These are phyloP conservation scores for Lepus oiostolus DNA, from an alignment of 2,797 vertebrate species.

Conservation along the genomic window DNA sequence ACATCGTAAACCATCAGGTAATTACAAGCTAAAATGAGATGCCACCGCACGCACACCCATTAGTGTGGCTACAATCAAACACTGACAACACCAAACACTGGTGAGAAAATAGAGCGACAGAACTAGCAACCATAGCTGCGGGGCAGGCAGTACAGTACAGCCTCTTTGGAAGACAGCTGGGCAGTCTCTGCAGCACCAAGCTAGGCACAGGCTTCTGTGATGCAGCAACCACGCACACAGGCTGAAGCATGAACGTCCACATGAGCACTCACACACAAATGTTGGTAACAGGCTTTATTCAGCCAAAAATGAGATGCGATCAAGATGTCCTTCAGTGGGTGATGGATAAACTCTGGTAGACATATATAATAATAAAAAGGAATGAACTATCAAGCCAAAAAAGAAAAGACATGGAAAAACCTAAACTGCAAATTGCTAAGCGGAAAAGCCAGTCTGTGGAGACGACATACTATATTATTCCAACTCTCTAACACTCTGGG, in stretches of 20 bases:
- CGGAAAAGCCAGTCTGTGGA: slow-evolving; percentile 15
- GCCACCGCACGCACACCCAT: not conserved
- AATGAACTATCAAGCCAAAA: not conserved
- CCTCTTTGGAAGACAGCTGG: no score
- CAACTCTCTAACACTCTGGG: not conserved
- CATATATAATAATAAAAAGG: not conserved
- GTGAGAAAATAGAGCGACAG: not conserved
- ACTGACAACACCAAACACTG: not conserved
- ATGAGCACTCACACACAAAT: not conserved
- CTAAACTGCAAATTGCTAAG: not conserved
- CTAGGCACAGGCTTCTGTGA: not conserved
- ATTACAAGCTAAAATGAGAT: not conserved
- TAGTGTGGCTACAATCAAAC: not conserved
- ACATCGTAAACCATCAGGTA: not conserved
- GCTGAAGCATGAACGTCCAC: not conserved
- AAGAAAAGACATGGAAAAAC: not conserved
- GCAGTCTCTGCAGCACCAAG: not conserved
- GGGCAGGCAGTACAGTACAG: not conserved
- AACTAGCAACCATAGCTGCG: not conserved
- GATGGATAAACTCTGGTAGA: not conserved
- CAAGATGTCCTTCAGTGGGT: not conserved
- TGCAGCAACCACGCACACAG: not conserved
- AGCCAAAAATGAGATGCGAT: not conserved
- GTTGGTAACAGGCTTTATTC: not conserved
- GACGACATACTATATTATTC: not conserved